Conservation (phyloP, 2,113 vertebrate genomes). For the Triplophysa dalaica region DNA sequence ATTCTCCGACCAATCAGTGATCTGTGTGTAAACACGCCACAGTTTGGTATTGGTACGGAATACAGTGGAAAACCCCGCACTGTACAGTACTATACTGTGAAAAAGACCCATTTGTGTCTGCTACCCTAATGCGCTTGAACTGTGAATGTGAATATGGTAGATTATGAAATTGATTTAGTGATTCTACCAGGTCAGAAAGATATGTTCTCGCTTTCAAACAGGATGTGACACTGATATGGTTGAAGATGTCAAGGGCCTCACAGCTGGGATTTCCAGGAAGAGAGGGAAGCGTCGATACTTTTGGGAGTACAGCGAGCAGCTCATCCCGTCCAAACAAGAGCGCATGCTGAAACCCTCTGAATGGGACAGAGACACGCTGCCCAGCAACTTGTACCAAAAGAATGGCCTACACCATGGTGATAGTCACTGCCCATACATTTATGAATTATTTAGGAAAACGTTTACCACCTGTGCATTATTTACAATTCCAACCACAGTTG, state of each 20-base stretch:
- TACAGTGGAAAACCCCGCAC: too few relatives aligned
- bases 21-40: too few relatives aligned
- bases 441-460: background rate
- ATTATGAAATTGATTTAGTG: background rate
- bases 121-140: background rate
- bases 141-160: background rate
- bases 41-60: too few relatives aligned
- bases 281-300: conserved; percentile 95
- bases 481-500: background rate
- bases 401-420: conserved; percentile 91
- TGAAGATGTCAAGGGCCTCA: conserved; percentile 91
- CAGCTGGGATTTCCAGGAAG: conserved; percentile 89
- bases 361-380: conserved; percentile 93
- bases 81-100: too few relatives aligned
- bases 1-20: too few relatives aligned
- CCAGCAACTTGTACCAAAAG: conserved; percentile 98
- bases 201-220: conserved; percentile 57
- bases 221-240: conserved; percentile 92
- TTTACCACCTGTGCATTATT: background rate
- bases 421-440: conserved; percentile 33
- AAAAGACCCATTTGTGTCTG: too few relatives aligned
- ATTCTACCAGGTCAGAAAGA: background rate
- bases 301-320: conserved; percentile 98
- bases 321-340: conserved; percentile 90
- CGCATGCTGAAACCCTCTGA: conserved; percentile 93